These are phyloP conservation scores for Urosaurus nigricauda DNA, from an alignment of 2,797 vertebrate genomes.

Conservation along the genomic window DNA sequence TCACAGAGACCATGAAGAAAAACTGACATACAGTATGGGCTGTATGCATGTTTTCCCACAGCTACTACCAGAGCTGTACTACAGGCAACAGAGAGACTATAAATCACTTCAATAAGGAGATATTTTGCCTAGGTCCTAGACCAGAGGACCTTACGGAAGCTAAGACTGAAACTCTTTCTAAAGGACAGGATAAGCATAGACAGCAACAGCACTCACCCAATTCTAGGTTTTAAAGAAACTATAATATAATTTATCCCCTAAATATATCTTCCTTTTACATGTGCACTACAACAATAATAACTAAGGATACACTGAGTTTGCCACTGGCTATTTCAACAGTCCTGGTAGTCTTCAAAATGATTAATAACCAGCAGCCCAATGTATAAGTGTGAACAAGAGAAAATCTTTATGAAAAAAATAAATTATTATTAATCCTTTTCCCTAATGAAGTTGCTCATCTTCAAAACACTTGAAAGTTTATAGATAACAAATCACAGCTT, in stretches of 20 bases:
- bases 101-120: not conserved
- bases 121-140: not conserved
- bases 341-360: conserved; percentile 30
- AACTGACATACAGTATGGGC: not conserved
- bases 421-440: conserved; percentile 8
- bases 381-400: conserved; percentile 1
- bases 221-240: not conserved
- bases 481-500: not conserved
- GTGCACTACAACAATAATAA: accelerated
- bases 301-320: not conserved
- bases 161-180: not conserved
- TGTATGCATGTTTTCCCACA: not conserved
- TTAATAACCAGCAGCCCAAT: not conserved
- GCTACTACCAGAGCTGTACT: not conserved
- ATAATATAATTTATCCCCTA: not conserved
- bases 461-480: not conserved
- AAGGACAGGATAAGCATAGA: not conserved
- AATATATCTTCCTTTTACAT: not conserved
- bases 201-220: not conserved
- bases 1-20: too few relatives aligned
- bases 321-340: conserved; percentile 10
- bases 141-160: not conserved
- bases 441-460: not conserved
- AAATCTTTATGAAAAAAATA: not conserved
- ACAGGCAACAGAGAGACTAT: not conserved